Evolutionary conservation across 2,113 vertebrate species (phyloP).

Genomic region (Halcyon senegalensis): DNA sequence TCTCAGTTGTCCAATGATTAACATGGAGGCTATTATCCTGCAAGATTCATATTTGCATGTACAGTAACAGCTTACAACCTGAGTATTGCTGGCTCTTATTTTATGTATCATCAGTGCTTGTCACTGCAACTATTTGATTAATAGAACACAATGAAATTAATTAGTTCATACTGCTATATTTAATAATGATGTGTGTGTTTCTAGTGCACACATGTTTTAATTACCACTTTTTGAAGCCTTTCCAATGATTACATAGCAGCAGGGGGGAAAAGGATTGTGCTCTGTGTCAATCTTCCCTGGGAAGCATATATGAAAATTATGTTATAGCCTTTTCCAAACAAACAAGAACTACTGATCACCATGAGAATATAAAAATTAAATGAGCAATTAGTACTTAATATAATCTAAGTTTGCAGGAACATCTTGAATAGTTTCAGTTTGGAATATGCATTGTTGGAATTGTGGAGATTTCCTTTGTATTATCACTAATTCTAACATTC

Average conservation of each 20-base stretch:
- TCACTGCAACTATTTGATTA: not conserved
- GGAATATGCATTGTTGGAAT: not conserved
- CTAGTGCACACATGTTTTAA: not conserved
- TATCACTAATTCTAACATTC: not conserved
- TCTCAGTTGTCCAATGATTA: not conserved
- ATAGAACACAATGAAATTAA: not conserved
- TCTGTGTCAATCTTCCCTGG: not conserved
- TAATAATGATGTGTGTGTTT: not conserved
- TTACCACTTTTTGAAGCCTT: not conserved
- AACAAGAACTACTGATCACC: not conserved
- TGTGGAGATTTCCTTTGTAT: not conserved
- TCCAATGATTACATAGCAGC: not conserved
- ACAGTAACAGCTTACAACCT: not conserved
- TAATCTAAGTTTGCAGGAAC: not conserved
- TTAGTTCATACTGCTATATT: not conserved
- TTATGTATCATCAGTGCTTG: not conserved
- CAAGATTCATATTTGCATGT: not conserved
- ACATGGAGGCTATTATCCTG: not conserved
- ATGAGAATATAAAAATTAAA: not conserved
- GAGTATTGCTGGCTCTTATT: not conserved
- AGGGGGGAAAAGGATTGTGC: not conserved
- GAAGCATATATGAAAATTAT: not conserved
- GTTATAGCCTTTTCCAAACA: not conserved
- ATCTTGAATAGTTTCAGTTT: not conserved
- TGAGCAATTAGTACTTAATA: not conserved